phyloP scores from a whole-genome alignment of 2,113 vertebrate species.

The Beaufortia kweichowensis region DNA sequence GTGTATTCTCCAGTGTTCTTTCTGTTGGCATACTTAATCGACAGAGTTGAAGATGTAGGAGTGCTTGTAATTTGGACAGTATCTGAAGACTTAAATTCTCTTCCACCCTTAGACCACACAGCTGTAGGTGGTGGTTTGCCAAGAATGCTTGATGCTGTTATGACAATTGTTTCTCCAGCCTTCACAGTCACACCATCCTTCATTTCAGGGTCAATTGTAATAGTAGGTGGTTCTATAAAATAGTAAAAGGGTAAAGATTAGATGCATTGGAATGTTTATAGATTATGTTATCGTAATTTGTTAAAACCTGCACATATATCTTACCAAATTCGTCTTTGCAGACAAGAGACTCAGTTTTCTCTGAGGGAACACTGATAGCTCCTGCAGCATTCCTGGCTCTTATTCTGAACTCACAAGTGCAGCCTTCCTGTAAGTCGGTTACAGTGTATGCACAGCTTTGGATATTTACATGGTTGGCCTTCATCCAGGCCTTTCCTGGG shows the following conservation, averaged over 20 bases:
- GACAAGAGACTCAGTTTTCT: constrained; percentile 84
- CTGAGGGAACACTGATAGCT: constrained; percentile 90
- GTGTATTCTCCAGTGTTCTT: constrained; percentile 97
- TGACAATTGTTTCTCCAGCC: constrained; percentile 89
- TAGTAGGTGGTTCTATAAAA: constrained; percentile 89
- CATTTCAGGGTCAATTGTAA: constrained; percentile 89
- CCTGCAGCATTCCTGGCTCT: constrained; percentile 95
- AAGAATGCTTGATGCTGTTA: constrained; percentile 89
- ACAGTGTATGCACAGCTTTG: constrained; percentile 93
- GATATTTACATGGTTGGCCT: constrained; percentile 95
- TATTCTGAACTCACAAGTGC: constrained; percentile 93
- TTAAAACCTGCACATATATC: constrained; percentile 54
- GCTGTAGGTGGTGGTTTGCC: constrained; percentile 94
- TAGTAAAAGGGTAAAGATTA: constrained; percentile 7
- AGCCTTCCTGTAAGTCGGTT: constrained; percentile 86
- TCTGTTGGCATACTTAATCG: constrained; percentile 89
- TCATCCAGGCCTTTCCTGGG: constrained; percentile 88
- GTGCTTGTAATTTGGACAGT: constrained; percentile 83
- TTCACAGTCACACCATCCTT: constrained; percentile 92
- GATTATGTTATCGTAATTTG: neutral
- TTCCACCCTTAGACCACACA: constrained; percentile 92
- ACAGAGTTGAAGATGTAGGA: constrained; percentile 87
- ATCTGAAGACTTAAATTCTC: constrained; percentile 92
- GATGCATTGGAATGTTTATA: neutral
- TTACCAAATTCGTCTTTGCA: constrained; percentile 98